Evolutionary conservation across 2,113 vertebrate genomes (phyloP).

Genomic region (Calidris pygmaea): DNA sequence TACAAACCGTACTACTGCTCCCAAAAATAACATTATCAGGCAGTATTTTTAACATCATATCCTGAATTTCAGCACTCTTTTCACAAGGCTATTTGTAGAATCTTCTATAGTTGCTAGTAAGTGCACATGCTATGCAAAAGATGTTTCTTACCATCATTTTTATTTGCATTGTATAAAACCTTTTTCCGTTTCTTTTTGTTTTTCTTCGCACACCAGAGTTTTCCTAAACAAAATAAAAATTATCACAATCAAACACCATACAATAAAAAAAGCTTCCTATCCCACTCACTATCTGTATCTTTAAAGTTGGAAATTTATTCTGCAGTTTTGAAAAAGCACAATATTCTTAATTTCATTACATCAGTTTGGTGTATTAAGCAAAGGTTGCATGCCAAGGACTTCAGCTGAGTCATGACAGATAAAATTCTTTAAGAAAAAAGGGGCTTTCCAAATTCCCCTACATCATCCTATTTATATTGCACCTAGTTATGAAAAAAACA

Average conservation of each 20-base stretch:
- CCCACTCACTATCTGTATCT: background rate
- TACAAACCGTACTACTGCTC: background rate
- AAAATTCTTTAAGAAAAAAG: background rate
- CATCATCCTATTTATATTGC: background rate
- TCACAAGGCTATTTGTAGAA: background rate
- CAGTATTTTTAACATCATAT: background rate
- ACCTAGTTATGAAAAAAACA: background rate
- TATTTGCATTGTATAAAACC: conserved; percentile 81
- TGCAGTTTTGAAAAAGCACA: background rate
- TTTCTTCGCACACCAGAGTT: conserved; percentile 92
- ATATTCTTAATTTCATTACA: background rate
- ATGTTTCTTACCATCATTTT: conserved; percentile 82
- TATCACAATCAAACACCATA: background rate
- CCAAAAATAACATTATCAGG: background rate
- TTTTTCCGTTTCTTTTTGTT: conserved; percentile 94
- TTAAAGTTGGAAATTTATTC: background rate
- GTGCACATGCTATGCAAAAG: background rate
- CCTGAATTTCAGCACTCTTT: background rate
- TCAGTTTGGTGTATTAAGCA: background rate
- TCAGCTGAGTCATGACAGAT: background rate
- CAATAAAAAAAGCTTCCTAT: background rate
- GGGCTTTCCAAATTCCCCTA: background rate
- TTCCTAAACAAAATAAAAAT: conserved; percentile 78
- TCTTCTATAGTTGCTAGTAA: background rate
- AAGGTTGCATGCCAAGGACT: background rate